Base-by-base conservation (phyloP, 2,888 invertebrate genomes). In the Pollenia angustigena region DNA sequence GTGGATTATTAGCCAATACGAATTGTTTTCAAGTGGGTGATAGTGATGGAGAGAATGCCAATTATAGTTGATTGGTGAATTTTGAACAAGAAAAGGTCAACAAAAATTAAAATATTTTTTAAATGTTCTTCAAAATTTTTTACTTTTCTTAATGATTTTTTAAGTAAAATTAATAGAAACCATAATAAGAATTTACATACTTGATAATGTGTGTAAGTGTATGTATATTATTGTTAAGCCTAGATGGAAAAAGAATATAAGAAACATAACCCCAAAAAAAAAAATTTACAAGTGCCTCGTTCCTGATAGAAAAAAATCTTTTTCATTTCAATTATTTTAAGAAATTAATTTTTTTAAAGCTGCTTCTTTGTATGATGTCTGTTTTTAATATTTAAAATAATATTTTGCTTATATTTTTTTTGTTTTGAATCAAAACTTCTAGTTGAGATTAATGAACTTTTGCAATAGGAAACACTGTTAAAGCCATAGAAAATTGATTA, bases 1-100 rank as follows among this genome's bases (percentile, higher is more conserved):
- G 23, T 12, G 16, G 32, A 40, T 14, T 18, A 16, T 54, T 62
- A 42, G 23, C 8, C 1, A 23, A 8, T 14, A 48, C 44, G 72
- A 74, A 69, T 32, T 60, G 60, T 62, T 84, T 84, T 56, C 84
- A 87, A 46, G 44, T 87, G 81, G 81, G 50, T 52, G 84, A 87
- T 56, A 87, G 87, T 66, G 87, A 87, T 78, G 76, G 84, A 42
- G 87, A 87, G 74, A 87, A 87, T 81, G 87, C 62, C 64, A 87
- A 87, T 68, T 87, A 84, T 10, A 87, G 87, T 62, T 84, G 87
- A 87, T 83, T 81, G 40, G 74, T 58, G 8, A 46, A 72, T 4
- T 44, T 23, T 9, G 42, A 4, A 9, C 1, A n/a, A 11, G 0
- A 1, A 16, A 44, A 52, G 32, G 56, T 3, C n/a, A 18, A 52